A percentile compares a stretch with the other conserved stretches of the same genome.
These are phyloP conservation scores for Pseudoatta argentina DNA, from an alignment of 1,140 invertebrate species.

Conservation along the genomic window DNA sequence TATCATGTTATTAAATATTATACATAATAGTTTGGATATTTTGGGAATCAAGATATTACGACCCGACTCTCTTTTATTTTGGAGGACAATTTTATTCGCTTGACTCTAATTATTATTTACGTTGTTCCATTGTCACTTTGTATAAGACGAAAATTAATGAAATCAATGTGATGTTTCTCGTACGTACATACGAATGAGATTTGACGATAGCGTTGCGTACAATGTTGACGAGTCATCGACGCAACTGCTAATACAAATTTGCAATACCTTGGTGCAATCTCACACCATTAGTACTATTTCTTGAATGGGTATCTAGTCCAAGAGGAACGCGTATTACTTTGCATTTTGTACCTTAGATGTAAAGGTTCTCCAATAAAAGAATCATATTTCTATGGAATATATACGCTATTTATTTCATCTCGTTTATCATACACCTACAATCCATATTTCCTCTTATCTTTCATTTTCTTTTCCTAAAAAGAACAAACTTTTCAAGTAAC, in stretches of 20 bases:
- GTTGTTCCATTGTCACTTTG: not conserved
- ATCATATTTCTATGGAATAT: slow-evolving; percentile 48
- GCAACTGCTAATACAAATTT: not conserved
- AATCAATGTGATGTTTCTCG: slow-evolving; percentile 3
- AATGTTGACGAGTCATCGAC: not conserved
- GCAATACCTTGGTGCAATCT: slow-evolving; percentile 18
- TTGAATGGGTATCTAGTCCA: slow-evolving; percentile 58
- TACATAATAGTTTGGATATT: not conserved
- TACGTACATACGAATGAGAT: not conserved
- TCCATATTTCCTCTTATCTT: not conserved
- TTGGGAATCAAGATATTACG: not conserved
- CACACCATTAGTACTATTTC: not conserved
- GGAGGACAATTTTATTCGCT: not conserved
- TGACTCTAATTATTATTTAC: not conserved
- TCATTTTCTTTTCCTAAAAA: not conserved
- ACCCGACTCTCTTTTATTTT: not conserved
- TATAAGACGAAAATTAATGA: not conserved
- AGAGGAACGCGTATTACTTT: slow-evolving; percentile 47
- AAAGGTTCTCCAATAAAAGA: slow-evolving; percentile 60
- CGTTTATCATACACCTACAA: not conserved
- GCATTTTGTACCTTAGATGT: slow-evolving; percentile 56
- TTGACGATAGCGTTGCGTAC: not conserved
- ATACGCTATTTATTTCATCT: slow-evolving; percentile 2
- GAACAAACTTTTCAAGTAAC: slow-evolving; percentile 1
- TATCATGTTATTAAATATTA: slow-evolving; percentile 29